Percentiles rank a stretch among this genome's conserved stretches.
Conservation (phyloP, 2,113 vertebrate species). For the Charina bottae region DNA sequence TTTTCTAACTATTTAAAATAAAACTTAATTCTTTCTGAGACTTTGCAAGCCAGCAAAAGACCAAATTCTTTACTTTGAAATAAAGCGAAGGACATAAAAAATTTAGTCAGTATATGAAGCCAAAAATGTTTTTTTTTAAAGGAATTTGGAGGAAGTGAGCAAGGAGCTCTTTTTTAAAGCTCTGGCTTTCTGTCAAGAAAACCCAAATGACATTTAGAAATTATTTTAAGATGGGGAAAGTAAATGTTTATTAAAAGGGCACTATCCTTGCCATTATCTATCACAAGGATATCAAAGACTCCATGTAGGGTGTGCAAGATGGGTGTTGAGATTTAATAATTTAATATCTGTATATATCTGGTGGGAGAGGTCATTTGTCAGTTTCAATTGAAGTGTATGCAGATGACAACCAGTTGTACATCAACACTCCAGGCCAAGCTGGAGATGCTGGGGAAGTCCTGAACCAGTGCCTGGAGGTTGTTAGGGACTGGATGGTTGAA, state of each 20-base stretch:
- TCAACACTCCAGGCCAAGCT: background rate
- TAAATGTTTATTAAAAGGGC: background rate
- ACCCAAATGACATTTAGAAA: background rate
- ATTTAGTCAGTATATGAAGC: slow-evolving; percentile 2
- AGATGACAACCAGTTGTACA: background rate
- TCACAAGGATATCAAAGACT: background rate
- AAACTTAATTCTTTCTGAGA: slow-evolving; percentile 65
- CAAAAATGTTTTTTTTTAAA: slow-evolving; percentile 37
- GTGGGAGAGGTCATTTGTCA: background rate
- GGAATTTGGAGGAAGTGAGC: slow-evolving; percentile 19
- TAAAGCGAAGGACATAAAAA: slow-evolving; percentile 42
- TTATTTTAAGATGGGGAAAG: background rate
- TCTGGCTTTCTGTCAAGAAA: background rate
- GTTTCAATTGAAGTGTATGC: background rate
- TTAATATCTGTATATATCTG: background rate
- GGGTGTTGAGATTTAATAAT: background rate
- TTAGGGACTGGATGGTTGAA: background rate
- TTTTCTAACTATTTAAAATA: slow-evolving; percentile 62
- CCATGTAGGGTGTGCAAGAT: background rate
- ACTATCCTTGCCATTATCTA: background rate
- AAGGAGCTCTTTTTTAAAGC: background rate
- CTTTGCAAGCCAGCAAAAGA: slow-evolving; percentile 56
- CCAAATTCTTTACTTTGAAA: slow-evolving; percentile 60
- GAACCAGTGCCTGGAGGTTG: background rate
- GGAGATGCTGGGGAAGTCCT: background rate